A percentile compares a stretch with the other conserved stretches of the same genome.
Evolutionary conservation across 2,888 invertebrate genomes (phyloP).

Genomic region (Melinaea menophilus): DNA sequence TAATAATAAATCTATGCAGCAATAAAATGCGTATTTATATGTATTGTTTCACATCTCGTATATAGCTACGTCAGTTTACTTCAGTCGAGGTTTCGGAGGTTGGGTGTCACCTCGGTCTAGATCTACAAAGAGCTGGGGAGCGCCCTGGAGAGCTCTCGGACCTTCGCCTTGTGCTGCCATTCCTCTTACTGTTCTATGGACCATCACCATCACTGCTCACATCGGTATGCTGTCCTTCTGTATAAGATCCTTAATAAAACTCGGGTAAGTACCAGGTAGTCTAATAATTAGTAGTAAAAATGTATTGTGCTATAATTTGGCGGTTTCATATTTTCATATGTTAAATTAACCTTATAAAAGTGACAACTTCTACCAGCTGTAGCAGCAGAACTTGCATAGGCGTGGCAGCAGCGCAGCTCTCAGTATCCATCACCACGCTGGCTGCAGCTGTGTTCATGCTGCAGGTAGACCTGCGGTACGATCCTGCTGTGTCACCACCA

Average conservation of each 20-base stretch:
- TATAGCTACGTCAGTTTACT: conserved; percentile 69
- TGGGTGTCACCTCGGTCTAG: conserved; percentile 63
- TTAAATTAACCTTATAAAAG: not conserved
- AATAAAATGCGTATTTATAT: not conserved
- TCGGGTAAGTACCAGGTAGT: conserved; percentile 51
- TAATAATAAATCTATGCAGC: not conserved
- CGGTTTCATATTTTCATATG: not conserved
- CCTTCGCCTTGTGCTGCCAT: conserved; percentile 69
- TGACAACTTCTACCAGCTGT: conserved; percentile 44
- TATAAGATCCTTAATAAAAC: conserved; percentile 60
- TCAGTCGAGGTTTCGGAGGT: conserved; percentile 70
- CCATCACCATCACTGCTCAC: conserved; percentile 55
- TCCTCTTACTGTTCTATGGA: conserved; percentile 64
- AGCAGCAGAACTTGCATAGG: conserved; percentile 67
- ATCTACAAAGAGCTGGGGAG: conserved; percentile 54
- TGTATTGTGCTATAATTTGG: not conserved
- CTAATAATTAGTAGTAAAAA: too few species aligned
- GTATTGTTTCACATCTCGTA: conserved; percentile 7
- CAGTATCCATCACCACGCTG: conserved; percentile 64
- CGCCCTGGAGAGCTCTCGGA: conserved; percentile 67
- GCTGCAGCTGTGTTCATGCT: conserved; percentile 67
- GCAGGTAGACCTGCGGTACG: conserved; percentile 62
- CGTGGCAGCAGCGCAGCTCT: conserved; percentile 68
- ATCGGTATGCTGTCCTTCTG: conserved; percentile 65
- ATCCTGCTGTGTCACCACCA: conserved; percentile 64